A percentile compares a stretch with the other conserved stretches of the same genome.
These are phyloP conservation scores for Oryzias dopingdopingensis DNA, from an alignment of 2,797 vertebrate genomes.

Conservation along the genomic window DNA sequence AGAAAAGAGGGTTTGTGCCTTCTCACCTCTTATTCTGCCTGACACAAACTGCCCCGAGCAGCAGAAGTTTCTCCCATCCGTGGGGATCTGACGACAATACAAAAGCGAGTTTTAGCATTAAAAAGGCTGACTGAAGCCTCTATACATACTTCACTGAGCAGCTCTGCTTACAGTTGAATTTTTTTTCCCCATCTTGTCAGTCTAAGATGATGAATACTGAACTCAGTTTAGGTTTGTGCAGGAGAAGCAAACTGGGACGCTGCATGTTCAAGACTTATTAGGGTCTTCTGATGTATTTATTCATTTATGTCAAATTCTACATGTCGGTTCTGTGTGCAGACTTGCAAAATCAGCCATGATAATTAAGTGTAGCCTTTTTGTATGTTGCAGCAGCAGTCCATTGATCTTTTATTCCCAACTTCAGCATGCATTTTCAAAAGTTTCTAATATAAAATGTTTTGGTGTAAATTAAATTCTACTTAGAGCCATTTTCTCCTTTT, in stretches of 20 bases:
- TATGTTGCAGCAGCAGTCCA: too few relatives aligned
- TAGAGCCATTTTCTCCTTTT: too few relatives aligned
- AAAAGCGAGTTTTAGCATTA: slow-evolving; percentile 42
- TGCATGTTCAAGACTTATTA: slow-evolving; percentile 15
- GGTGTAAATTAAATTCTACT: too few relatives aligned
- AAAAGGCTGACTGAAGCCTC: slow-evolving; percentile 61
- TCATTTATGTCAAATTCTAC: not conserved
- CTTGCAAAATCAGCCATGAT: too few relatives aligned
- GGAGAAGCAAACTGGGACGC: slow-evolving; percentile 8
- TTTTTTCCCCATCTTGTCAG: slow-evolving; percentile 11
- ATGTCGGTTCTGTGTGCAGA: not conserved
- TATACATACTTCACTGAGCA: slow-evolving; percentile 58
- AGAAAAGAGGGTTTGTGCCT: not conserved
- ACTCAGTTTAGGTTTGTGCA: slow-evolving; percentile 17
- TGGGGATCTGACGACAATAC: slow-evolving; percentile 42
- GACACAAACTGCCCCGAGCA: slow-evolving; percentile 6
- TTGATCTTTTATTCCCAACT: too few relatives aligned
- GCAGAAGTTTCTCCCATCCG: slow-evolving; percentile 47
- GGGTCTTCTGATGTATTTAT: slow-evolving; percentile 13
- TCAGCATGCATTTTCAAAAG: too few relatives aligned
- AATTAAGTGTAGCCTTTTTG: too few relatives aligned
- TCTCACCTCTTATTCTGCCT: slow-evolving; percentile 32
- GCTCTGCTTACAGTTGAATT: slow-evolving; percentile 56
- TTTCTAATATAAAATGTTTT: too few relatives aligned
- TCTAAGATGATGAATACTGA: slow-evolving; percentile 45